These are phyloP conservation scores for Riptortus pedestris DNA, from an alignment of 1,140 invertebrate species.

Conservation along the genomic window DNA sequence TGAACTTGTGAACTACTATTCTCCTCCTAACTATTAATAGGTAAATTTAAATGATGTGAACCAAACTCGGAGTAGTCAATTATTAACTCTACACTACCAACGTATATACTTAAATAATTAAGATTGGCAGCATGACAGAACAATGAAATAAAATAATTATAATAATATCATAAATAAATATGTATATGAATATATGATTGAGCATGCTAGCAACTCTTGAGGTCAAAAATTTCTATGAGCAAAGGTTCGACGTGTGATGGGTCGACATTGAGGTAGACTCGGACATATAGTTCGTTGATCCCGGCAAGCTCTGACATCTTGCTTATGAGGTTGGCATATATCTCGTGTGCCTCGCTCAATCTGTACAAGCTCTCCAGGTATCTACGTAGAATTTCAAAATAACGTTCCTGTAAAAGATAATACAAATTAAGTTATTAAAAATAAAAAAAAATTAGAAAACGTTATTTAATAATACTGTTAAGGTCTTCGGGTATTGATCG, in stretches of 20 bases:
- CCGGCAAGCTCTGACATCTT: slow-evolving; percentile 77
- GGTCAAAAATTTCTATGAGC: slow-evolving; percentile 84
- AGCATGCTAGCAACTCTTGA: too few relatives aligned
- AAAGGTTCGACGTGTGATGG: slow-evolving; percentile 79
- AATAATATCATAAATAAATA: too few relatives aligned
- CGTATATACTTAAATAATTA: too few relatives aligned
- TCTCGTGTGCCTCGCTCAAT: slow-evolving; percentile 70
- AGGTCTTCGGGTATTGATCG: too few relatives aligned
- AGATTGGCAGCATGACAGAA: too few relatives aligned
- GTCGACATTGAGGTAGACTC: slow-evolving; percentile 81
- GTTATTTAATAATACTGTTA: background rate
- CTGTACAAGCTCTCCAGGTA: slow-evolving; percentile 75
- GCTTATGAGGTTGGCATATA: slow-evolving; percentile 75
- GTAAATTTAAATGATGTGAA: too few relatives aligned
- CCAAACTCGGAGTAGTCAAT: too few relatives aligned
- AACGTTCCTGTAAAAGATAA: slow-evolving; percentile 60
- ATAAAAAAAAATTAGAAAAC: background rate
- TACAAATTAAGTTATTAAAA: slow-evolving; percentile 9
- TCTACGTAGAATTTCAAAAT: slow-evolving; percentile 73
- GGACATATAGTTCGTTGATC: slow-evolving; percentile 75
- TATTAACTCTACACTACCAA: too few relatives aligned
- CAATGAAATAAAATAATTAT: too few relatives aligned
- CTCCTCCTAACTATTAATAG: too few relatives aligned
- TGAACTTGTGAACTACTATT: too few relatives aligned
- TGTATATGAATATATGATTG: too few relatives aligned